A percentile compares a stretch with the other conserved stretches of the same genome.
phyloP scores from a whole-genome alignment of 2,888 invertebrate species.

The Tribolium freemani region DNA sequence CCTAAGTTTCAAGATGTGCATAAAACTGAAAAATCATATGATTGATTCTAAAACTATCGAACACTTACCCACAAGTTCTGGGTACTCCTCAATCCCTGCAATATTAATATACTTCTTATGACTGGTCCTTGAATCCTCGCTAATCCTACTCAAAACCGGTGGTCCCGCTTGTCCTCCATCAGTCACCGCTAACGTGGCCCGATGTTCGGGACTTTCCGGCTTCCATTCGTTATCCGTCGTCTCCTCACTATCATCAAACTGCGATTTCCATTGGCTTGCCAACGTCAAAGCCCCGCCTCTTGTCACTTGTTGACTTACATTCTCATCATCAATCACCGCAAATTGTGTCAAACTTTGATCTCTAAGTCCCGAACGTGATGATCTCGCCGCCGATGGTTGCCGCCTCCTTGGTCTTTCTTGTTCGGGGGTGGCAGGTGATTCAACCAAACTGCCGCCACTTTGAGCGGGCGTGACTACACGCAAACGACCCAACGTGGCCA shows the following conservation, averaged over 20 bases:
- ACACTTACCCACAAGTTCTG: constrained; percentile 71
- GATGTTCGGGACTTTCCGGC: constrained; percentile 80
- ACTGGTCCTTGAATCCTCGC: constrained; percentile 70
- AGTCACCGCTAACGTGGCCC: constrained; percentile 61
- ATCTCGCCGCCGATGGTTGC: constrained; percentile 64
- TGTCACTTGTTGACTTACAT: constrained; percentile 89
- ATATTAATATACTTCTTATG: constrained; percentile 79
- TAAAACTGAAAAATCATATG: too few relatives aligned
- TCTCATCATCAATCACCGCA: constrained; percentile 94
- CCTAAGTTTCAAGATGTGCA: too few relatives aligned
- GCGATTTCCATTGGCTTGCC: constrained; percentile 95
- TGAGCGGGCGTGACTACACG: constrained; percentile 74
- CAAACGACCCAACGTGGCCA: constrained; percentile 80
- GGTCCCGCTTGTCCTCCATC: constrained; percentile 53
- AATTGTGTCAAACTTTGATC: constrained; percentile 92
- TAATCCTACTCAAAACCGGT: constrained; percentile 67
- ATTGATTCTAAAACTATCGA: too few relatives aligned
- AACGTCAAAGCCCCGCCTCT: constrained; percentile 90
- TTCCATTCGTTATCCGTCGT: constrained; percentile 96
- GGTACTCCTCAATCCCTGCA: constrained; percentile 84
- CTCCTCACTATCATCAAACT: constrained; percentile 96
- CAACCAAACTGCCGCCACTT: constrained; percentile 54
- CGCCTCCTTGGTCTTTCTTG: constrained; percentile 67
- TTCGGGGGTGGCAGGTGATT: constrained; percentile 62
- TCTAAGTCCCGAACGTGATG: constrained; percentile 71